A percentile compares a stretch with the other conserved stretches of the same genome.
These are phyloP conservation scores for Drosophila gaucha DNA, from an alignment of 2,888 invertebrate species.

Conservation along the genomic window DNA sequence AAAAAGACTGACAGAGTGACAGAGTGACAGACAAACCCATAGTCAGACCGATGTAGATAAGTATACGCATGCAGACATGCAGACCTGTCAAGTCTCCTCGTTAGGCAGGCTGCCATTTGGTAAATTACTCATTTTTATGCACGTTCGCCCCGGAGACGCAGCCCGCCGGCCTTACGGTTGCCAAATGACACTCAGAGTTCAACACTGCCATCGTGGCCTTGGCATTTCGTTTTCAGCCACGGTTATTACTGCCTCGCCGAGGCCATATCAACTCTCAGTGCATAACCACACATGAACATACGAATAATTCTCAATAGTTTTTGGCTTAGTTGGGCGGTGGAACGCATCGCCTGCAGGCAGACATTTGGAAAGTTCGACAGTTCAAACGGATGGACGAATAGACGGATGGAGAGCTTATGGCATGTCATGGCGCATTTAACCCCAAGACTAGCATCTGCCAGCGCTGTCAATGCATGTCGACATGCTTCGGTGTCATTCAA, in stretches of 20 bases:
- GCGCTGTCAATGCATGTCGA: slow-evolving; percentile 1
- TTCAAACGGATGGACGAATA: background rate
- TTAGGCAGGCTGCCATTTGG: slow-evolving; percentile 51
- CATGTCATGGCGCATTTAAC: slow-evolving; percentile 44
- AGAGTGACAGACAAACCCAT: slow-evolving; percentile 10
- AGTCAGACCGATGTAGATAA: slow-evolving; percentile 18
- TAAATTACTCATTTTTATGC: slow-evolving; percentile 53
- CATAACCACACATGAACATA: slow-evolving; percentile 18
- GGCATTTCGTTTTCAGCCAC: slow-evolving; percentile 65
- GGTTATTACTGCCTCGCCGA: slow-evolving; percentile 54
- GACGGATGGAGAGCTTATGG: slow-evolving; percentile 24
- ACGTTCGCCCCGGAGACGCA: slow-evolving; percentile 31
- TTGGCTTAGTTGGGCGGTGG: slow-evolving; percentile 34
- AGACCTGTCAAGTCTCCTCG: slow-evolving; percentile 48
- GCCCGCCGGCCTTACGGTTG: slow-evolving; percentile 13
- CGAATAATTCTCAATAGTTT: slow-evolving; percentile 29
- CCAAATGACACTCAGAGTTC: slow-evolving; percentile 67
- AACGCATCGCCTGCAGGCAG: slow-evolving; percentile 33
- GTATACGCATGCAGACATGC: slow-evolving; percentile 13
- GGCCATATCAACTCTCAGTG: slow-evolving; percentile 43
- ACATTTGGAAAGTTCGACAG: slow-evolving; percentile 15
- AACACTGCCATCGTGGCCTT: slow-evolving; percentile 61
- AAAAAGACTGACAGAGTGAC: slow-evolving; percentile 17
- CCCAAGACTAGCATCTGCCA: slow-evolving; percentile 19
- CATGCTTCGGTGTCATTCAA: slow-evolving; percentile 3